Conservation (phyloP, 2,113 vertebrate species). For the Paratilapia polleni region DNA sequence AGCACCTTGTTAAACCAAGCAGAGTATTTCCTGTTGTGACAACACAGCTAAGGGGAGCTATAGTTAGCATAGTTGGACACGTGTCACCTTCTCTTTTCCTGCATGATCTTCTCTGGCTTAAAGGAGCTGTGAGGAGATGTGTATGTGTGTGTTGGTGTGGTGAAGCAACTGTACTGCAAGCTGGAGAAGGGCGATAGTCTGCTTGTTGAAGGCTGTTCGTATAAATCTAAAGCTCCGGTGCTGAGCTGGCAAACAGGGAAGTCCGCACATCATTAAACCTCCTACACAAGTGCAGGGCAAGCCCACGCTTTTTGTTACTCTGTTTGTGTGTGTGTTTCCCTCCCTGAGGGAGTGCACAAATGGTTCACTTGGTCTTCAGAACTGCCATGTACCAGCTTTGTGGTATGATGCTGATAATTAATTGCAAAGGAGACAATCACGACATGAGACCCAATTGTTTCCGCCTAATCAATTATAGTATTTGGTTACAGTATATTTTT, state of each 20-base stretch:
- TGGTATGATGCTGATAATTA: background rate
- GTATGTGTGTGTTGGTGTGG: background rate
- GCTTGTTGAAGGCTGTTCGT: slow-evolving; percentile 35
- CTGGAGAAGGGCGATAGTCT: background rate
- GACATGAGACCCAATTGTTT: background rate
- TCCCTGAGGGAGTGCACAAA: background rate
- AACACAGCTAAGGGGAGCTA: background rate
- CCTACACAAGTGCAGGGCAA: slow-evolving; percentile 43
- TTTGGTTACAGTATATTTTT: background rate
- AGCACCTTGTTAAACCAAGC: background rate
- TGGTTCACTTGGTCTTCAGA: background rate
- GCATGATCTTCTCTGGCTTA: background rate
- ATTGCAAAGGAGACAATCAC: background rate
- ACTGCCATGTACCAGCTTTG: background rate
- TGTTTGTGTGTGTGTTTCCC: slow-evolving; percentile 30
- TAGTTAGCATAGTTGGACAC: background rate
- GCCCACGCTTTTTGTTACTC: slow-evolving; percentile 16
- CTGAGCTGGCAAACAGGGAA: slow-evolving; percentile 62
- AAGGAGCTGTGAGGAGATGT: background rate
- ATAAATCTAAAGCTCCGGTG: slow-evolving; percentile 50
- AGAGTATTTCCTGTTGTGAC: background rate
- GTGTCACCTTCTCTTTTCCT: rapidly evolving
- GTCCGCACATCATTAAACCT: slow-evolving; percentile 65
- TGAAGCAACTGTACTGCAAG: background rate
- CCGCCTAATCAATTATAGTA: background rate